Conservation (phyloP, 2,113 vertebrate genomes). For the Passer domesticus region DNA sequence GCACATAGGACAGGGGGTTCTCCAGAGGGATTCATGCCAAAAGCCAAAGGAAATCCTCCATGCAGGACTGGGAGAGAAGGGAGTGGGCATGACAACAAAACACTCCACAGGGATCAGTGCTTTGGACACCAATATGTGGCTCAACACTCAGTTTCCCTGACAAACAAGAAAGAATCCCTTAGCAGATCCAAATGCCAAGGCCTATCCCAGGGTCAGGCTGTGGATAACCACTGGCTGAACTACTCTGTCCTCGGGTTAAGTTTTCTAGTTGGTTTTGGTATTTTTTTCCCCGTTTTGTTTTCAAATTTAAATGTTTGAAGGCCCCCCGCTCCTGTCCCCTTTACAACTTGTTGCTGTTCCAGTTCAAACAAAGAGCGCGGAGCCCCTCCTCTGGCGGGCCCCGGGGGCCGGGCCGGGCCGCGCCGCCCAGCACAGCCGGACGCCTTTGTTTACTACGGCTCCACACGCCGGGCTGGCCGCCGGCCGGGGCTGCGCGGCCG, state of each 20-base stretch:
- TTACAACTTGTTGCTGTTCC: slow-evolving; percentile 54
- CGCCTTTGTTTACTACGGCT: slow-evolving; percentile 74
- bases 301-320: background rate
- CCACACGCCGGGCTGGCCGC: slow-evolving; percentile 50
- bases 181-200: background rate
- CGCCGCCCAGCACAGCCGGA: background rate
- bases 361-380: slow-evolving; percentile 60
- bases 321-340: background rate
- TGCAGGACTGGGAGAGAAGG: background rate
- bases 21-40: background rate
- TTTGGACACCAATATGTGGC: background rate
- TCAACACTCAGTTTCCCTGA: background rate
- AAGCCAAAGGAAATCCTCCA: slow-evolving; percentile 41
- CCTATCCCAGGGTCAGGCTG: slow-evolving; percentile 17
- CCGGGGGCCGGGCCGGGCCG: background rate
- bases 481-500: background rate
- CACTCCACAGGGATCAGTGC: background rate
- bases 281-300: background rate
- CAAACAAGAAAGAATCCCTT: slow-evolving; percentile 42
- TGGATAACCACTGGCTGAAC: slow-evolving; percentile 54
- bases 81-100: background rate
- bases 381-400: slow-evolving; percentile 63
- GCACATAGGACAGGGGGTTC: background rate
- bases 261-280: background rate
- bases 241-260: background rate